Evolutionary conservation across 37 sponge, comb jelly and placozoan genomes (phyloP), one percentile per base, ranked within the genome.

Genomic region (Oscarella lobularis): DNA sequence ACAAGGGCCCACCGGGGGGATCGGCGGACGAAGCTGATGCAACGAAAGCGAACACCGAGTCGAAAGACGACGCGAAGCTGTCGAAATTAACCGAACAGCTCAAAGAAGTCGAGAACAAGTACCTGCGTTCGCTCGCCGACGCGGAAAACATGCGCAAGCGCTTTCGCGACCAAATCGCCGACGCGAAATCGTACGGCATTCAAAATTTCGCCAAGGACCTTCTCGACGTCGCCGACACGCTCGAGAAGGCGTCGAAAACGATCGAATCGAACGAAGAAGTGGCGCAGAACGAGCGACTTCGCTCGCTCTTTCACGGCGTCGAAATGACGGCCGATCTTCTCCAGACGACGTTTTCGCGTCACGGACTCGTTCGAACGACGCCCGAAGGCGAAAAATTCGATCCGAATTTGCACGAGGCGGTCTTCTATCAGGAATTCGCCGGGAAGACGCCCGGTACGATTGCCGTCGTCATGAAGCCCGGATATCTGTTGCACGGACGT

Each of bases 121-220:
- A 91, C 60, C 48, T 84, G 39, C 72, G 95, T 29, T 79, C 89
- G 31, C 66, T 98, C 60, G 99, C 99, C 38, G 98, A 98, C 37
- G 86, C 74, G 1, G 99, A 98, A 39, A 98, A 98, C 77, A 79
- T 88, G 33, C 78, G 95, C 2, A 76, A 93, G 37, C 70, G 87
- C 66, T 40, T 81, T 65, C 39, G 66, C 3, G 88, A 85, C 40
- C 85, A 88, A 67, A 73, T 98, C 1, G 85, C 90, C 41, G 95
- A 93, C 37, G 84, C 95, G 2, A 83, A 78, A 38, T 66, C 83
- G 34, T 98, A 83, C 81, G 95, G 91, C 3, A 90, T 93, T 37
- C 99, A 98, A 66, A 78, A 39, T 14, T 98, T 98, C 37, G 75
- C 99, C 29, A 81, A 82, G 66, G 95, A 98, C 60, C 39, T 98